These are phyloP conservation scores for Isoperla grammatica DNA, from an alignment of 2,888 invertebrate genomes.

Conservation along the genomic window DNA sequence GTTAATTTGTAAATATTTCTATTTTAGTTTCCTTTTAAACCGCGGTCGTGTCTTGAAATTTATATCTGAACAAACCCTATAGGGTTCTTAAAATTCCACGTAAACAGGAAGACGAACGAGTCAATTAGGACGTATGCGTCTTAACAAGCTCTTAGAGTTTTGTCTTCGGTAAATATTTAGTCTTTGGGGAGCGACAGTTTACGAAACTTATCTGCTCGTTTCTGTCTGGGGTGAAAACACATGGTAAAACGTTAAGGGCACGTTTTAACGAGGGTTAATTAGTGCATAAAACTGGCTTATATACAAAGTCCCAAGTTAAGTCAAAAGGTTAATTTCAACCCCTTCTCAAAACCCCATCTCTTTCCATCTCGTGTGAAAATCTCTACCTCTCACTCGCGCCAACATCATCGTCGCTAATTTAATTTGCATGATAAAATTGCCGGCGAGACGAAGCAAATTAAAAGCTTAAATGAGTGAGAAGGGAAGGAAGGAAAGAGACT, in stretches of 20 bases:
- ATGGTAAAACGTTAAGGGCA: conserved; percentile 11
- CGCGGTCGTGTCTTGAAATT: too few species aligned
- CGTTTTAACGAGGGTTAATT: conserved; percentile 13
- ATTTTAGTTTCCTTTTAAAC: too few species aligned
- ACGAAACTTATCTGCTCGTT: conserved; percentile 7
- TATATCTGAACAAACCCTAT: too few species aligned
- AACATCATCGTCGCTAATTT: conserved; percentile 30
- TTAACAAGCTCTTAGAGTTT: too few species aligned
- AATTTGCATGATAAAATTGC: conserved; percentile 30
- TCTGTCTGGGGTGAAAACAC: conserved; percentile 10
- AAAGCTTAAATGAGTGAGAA: conserved; percentile 25
- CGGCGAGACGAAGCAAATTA: conserved; percentile 25
- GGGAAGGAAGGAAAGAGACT: conserved; percentile 21
- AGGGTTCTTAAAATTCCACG: too few species aligned
- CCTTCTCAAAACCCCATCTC: not conserved
- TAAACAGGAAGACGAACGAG: too few species aligned
- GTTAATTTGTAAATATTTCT: too few species aligned
- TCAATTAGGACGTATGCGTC: too few species aligned
- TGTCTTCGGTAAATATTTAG: too few species aligned
- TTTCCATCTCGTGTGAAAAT: conserved; percentile 1
- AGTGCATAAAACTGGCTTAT: conserved; percentile 15
- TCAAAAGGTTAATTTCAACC: conserved; percentile 28
- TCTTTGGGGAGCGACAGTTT: not conserved
- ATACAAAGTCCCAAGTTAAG: conserved; percentile 16
- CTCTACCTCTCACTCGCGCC: conserved; percentile 1